phyloP scores from a whole-genome alignment of 1,140 invertebrate species.

The Heterodera schachtii region DNA sequence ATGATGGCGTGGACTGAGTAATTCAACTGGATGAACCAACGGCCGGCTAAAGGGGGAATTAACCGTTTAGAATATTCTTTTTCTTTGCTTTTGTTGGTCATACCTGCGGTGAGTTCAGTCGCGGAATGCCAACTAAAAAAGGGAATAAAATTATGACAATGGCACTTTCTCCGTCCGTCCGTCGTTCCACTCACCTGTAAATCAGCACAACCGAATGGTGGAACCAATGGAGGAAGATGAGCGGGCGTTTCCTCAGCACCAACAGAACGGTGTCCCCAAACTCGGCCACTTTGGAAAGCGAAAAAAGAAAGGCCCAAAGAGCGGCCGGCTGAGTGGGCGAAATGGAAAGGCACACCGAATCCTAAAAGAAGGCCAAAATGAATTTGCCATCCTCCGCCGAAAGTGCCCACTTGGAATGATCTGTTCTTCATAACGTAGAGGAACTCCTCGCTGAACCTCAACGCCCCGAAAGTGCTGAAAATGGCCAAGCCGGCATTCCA shows the following conservation, averaged over 20 bases:
- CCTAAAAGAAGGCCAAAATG: constrained; percentile 11
- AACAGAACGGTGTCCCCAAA: constrained; percentile 53
- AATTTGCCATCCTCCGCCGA: not conserved
- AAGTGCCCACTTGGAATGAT: constrained; percentile 71
- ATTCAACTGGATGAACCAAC: constrained; percentile 89
- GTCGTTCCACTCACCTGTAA: constrained; percentile 76
- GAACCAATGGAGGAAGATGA: constrained; percentile 55
- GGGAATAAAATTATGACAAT: not conserved
- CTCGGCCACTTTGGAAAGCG: constrained; percentile 49
- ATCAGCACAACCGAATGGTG: constrained; percentile 76
- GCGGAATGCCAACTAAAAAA: constrained; percentile 35
- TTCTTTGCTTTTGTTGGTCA: too few relatives aligned
- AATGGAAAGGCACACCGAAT: constrained; percentile 41
- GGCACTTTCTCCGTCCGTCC: too few relatives aligned
- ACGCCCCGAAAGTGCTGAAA: constrained; percentile 90
- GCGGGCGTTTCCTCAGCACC: constrained; percentile 48
- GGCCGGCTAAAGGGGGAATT: not conserved
- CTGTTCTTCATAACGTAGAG: constrained; percentile 35
- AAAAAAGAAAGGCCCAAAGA: constrained; percentile 48
- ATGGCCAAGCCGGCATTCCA: constrained; percentile 88
- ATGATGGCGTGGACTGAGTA: constrained; percentile 94
- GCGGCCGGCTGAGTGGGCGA: constrained; percentile 23
- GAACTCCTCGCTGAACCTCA: constrained; percentile 77
- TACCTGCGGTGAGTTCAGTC: constrained; percentile 38
- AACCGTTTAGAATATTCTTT: too few relatives aligned